Percentiles rank a stretch among this genome's conserved stretches.
phyloP scores from a whole-genome alignment of 1,140 invertebrate genomes.

The Tetragnatha versicolor region DNA sequence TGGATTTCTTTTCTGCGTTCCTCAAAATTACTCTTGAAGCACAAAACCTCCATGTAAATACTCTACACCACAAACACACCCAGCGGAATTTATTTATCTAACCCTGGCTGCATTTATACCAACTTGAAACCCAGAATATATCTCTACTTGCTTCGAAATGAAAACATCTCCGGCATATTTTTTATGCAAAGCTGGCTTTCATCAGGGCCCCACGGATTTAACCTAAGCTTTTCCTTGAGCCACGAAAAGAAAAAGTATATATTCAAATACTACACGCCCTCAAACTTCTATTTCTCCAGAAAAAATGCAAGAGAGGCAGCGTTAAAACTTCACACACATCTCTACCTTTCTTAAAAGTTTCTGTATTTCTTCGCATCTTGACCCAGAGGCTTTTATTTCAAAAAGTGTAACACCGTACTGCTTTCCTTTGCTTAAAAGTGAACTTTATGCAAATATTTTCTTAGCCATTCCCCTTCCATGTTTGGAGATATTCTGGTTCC shows the following conservation, averaged over 20 bases:
- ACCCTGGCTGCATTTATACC: too few relatives aligned
- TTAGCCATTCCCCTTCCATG: slow-evolving; percentile 34
- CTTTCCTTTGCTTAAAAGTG: slow-evolving; percentile 18
- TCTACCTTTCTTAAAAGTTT: slow-evolving; percentile 18
- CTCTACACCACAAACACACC: not conserved
- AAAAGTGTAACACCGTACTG: slow-evolving; percentile 8
- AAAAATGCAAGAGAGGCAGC: not conserved
- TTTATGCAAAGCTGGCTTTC: slow-evolving; percentile 12
- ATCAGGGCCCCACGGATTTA: not conserved
- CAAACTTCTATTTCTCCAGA: not conserved
- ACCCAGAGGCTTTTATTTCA: slow-evolving; percentile 29
- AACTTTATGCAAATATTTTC: slow-evolving; percentile 32
- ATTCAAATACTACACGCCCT: slow-evolving; percentile 8
- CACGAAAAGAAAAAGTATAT: not conserved
- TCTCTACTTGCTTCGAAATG: too few relatives aligned
- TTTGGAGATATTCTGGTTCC: not conserved
- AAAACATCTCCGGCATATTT: not conserved
- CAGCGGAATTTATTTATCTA: not conserved
- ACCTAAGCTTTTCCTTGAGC: not conserved
- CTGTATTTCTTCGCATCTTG: not conserved
- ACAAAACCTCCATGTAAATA: not conserved
- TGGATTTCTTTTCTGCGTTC: not conserved
- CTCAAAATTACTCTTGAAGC: not conserved
- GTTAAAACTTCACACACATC: slow-evolving; percentile 26
- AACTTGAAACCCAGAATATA: too few relatives aligned